Evolutionary conservation across 1,140 invertebrate genomes (phyloP), one percentile per base, ranked within the genome.

Genomic region (Idris sp.): DNA sequence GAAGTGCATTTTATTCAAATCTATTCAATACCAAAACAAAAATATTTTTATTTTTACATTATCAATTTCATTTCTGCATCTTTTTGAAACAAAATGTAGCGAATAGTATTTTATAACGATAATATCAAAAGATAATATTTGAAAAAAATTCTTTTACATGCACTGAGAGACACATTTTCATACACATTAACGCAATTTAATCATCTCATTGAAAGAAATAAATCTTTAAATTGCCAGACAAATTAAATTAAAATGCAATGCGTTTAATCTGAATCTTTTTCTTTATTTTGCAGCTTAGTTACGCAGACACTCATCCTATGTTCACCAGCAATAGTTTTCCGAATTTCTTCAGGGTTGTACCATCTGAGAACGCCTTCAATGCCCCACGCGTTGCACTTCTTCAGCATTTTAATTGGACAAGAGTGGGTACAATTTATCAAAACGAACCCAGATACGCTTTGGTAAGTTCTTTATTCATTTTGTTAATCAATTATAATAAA

Each of bases 301-400:
- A 99, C 85, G 97, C 97, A 1, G 98, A 99, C 86, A 99, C 97
- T 9, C 97, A 99, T 88, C 97, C 98, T 0, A 97, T 98, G 93
- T 98, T 99, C 87, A 97, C 96, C 0, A 95, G 93, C 79, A 92
- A 95, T 65, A 95, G 93, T 58, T 99, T 97, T 85, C 97, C 96
- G 2, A 98, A 98, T 87, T 98, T 98, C 89, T 99, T 97, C 87
- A 92, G 97, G 11, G 95, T 98, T 59, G 97, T 98, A 15, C 97
- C 97, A 2, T 97, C 95, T 22, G 96, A 98, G 85, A 97, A 96
- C 81, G 97, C 97, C 28, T 97, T 98, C 88, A 99, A 99, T 88
- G 90, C 93, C 2, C 97, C 98, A 0, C 90, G 97, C 19, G 90
- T 98, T 19, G 91, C 95, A 1, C 88, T 99, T 1, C 89, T 99